Evolutionary conservation across 1,140 invertebrate genomes (phyloP).

Genomic region (Andrena cerasifolii): DNA sequence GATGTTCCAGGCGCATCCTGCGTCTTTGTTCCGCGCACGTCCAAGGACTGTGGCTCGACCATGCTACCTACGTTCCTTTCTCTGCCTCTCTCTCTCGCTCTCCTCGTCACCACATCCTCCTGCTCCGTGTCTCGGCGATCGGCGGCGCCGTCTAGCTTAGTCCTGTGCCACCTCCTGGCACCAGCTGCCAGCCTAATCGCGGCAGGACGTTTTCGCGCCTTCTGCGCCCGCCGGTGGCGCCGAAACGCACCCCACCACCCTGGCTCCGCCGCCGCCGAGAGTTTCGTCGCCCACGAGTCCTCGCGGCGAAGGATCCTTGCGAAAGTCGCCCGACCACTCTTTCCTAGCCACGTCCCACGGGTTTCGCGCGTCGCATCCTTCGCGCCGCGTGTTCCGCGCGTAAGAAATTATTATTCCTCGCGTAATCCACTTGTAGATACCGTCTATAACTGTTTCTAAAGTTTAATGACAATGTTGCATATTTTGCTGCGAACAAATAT

Average conservation of each 20-base stretch:
- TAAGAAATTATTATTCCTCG: no score
- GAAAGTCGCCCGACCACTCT: slow-evolving; percentile 17
- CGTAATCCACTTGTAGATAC: no score
- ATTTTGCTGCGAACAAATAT: no score
- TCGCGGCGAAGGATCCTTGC: slow-evolving; percentile 19
- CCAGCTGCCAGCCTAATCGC: slow-evolving; percentile 74
- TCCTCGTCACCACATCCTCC: slow-evolving; percentile 18
- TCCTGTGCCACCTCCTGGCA: slow-evolving; percentile 78
- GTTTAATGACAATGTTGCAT: no score
- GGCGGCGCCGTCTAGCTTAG: slow-evolving; percentile 67
- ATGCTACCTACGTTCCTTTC: slow-evolving; percentile 39
- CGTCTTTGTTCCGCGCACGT: slow-evolving; percentile 52
- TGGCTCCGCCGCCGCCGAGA: not conserved
- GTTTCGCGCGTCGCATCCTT: no score
- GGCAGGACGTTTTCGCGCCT: slow-evolving; percentile 77
- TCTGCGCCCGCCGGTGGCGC: slow-evolving; percentile 69
- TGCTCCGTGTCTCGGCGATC: slow-evolving; percentile 37
- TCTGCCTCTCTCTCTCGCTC: slow-evolving; percentile 32
- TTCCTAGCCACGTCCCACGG: not conserved
- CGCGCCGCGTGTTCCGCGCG: no score
- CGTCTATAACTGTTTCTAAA: no score
- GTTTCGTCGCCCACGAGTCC: slow-evolving; percentile 5
- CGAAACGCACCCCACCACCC: slow-evolving; percentile 35
- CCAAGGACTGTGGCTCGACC: slow-evolving; percentile 44
- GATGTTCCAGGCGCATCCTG: slow-evolving; percentile 49